Evolutionary conservation across 2,797 vertebrate species (phyloP), one percentile per base, ranked within the genome.

Genomic region (Liparis tanakae): DNA sequence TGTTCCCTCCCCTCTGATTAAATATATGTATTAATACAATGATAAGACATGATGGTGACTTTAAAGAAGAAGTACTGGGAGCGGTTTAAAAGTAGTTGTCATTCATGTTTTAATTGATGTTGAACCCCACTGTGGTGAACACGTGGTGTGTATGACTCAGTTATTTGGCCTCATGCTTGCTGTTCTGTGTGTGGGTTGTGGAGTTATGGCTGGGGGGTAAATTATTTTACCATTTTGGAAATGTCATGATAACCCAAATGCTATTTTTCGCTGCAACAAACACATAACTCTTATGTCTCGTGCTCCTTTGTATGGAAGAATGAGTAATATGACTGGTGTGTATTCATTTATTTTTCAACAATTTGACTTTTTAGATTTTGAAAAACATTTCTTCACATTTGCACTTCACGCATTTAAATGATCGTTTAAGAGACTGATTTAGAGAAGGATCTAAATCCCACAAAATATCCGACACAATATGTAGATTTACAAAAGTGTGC

Each of bases 211-310:
- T 50, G 3, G 3, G 4, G 3, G 22, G 15, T 20, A 15, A 15
- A 33, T 39, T 25, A 22, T n/a, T 30, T 30, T 17, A 41, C 14
- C 60, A 14, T 58, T 64, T 53, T 65, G 48, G n/a, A 74, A 75
- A 78, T 74, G 62, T 34, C 70, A 59, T 46, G 41, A n/a, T 41
- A 33, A 41, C 51, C 15, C 17, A 43, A 33, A 12, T 59, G 18
- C 8, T 41, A 22, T n/a, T 51, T 51, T 22, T 53, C 5, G 22
- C 12, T 53, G 5, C 10, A 53, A 54, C 51, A 30, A 54, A 54
- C 22, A 15, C 51, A 30, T 30, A 25, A 13, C 43, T 43, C 2
- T 2, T 12, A 5, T 18, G 10, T 17, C 10, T 70, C 18, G 14
- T 0, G 6, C n/a, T 57, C n/a, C 33, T 44, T 22, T 46, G 41